Conservation (phyloP, 2,113 vertebrate species). For the Paradoxurus hermaphroditus region DNA sequence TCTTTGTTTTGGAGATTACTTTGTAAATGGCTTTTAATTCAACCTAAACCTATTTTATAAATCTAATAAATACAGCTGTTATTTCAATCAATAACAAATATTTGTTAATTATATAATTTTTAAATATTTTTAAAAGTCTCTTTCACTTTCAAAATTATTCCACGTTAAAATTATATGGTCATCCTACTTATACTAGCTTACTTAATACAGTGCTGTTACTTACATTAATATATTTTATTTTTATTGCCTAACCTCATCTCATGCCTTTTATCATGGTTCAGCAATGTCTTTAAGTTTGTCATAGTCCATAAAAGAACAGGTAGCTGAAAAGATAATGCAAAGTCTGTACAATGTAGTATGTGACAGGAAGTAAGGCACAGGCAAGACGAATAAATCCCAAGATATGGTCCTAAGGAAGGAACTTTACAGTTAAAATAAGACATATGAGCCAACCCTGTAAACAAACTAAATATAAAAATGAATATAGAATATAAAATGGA, state of each 20-base stretch:
- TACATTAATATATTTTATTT: background rate
- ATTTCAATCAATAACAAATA: background rate
- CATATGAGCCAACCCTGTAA: background rate
- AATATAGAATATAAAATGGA: background rate
- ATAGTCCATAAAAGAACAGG: background rate
- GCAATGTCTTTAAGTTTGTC: background rate
- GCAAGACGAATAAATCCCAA: background rate
- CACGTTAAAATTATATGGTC: background rate
- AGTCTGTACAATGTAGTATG: background rate
- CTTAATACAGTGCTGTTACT: background rate
- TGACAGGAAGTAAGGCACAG: background rate
- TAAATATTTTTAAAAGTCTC: background rate
- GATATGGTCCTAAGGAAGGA: background rate
- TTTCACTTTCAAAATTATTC: background rate
- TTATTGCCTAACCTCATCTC: background rate
- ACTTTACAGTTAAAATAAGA: background rate
- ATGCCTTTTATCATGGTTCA: background rate
- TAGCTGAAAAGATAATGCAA: background rate
- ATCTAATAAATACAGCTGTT: background rate
- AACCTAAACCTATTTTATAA: background rate
- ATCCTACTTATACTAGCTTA: background rate
- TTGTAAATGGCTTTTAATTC: background rate
- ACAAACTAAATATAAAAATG: background rate
- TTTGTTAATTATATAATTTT: background rate
- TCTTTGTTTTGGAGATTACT: background rate